Conservation (phyloP, 2,113 vertebrate species). For the Steatornis caripensis region DNA sequence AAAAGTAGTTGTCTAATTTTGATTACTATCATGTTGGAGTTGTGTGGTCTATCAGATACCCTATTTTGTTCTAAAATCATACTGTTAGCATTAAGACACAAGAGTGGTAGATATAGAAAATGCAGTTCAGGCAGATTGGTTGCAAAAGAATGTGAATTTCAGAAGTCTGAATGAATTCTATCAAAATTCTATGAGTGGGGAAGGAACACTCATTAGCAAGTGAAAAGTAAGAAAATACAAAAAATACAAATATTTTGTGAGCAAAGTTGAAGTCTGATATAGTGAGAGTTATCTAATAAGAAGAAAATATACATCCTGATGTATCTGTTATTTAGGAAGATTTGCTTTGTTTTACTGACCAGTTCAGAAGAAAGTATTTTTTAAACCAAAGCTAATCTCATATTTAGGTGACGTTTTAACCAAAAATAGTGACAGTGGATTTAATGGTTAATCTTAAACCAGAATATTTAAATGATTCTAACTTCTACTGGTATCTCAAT, state of each 20-base stretch:
- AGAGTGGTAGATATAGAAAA: background rate
- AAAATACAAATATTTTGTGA: background rate
- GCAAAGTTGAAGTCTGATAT: background rate
- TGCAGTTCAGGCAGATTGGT: background rate
- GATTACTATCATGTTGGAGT: background rate
- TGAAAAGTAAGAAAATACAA: background rate
- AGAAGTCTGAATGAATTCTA: background rate
- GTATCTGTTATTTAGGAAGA: background rate
- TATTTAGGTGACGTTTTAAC: background rate
- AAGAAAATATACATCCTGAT: background rate
- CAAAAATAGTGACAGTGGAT: background rate
- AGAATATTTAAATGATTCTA: background rate
- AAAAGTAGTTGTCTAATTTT: background rate
- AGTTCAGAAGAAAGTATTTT: background rate
- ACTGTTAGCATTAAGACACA: background rate
- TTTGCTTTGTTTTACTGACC: background rate
- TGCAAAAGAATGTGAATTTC: background rate
- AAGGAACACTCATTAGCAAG: background rate
- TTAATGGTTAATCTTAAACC: background rate
- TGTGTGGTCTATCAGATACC: background rate
- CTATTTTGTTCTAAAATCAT: background rate
- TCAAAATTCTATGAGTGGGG: background rate
- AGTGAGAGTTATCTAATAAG: background rate
- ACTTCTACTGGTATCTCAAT: background rate
- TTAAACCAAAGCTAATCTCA: background rate